Base-by-base conservation (phyloP, 2,113 vertebrate genomes). In the Tachysurus fulvidraco region DNA sequence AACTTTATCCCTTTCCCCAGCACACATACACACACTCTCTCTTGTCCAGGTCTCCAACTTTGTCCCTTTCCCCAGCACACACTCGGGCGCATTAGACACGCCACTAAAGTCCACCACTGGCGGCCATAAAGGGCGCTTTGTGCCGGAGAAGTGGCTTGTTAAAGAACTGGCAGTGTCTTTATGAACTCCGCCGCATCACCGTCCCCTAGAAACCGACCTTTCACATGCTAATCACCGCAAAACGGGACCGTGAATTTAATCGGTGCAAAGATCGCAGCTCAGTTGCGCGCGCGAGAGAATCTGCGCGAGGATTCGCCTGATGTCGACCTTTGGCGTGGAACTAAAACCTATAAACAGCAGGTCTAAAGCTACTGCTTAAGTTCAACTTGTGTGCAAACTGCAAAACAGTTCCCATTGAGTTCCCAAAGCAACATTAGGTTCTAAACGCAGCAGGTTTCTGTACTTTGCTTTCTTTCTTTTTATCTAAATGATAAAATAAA, bases 81-180 rank as follows among this genome's bases (percentile, higher is more conserved):
- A 89, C 91, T 91, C 91, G 83, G 93, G 86, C 92, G 89, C 94
- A 95, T 96, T 96, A 94, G 95, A 94, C 93, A 95, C 94, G 95
- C 92, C 93, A 94, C 93, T 95, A 94, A 94, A 94, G 90, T 94
- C 93, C 91, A 92, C 94, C 94, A 93, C 94, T 90, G 93, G 90
- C 89, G 36, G 90, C 92, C 88, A 95, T 95, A 95, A 95, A 95
- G 92, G 89, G 90, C 82, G 88, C 94, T 96, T 95, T 95, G 94
- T 95, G 91, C 91, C 6, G 89, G 92, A 94, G 94, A 95, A 95
- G 94, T 95, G 94, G 95, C 93, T 94, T 94, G 94, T 95, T 95
- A 94, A 93, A 93, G 93, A 95, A 91, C 93, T 94, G 94, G 93
- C 94, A 95, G 95, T 93, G 91, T 93, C 89, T 94, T 94, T 93